A percentile compares a stretch with the other conserved stretches of the same genome.
Conservation (phyloP, 2,113 vertebrate species). For the Myiopsitta monachus region DNA sequence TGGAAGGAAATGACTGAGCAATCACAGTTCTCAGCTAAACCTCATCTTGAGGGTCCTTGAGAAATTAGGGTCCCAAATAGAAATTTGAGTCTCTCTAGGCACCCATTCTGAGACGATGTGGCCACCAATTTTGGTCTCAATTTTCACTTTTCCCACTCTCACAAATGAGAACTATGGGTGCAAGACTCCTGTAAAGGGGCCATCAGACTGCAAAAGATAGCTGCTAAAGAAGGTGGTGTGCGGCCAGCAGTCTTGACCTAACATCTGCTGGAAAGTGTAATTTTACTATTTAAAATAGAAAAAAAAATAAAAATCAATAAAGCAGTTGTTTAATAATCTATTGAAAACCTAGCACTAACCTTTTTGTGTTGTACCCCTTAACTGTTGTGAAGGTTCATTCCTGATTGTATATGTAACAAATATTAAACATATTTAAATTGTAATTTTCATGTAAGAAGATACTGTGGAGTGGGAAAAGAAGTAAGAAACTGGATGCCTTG, state of each 20-base stretch:
- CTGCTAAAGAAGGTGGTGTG: neutral
- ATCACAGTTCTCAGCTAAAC: neutral
- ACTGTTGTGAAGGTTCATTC: neutral
- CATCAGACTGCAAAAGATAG: neutral
- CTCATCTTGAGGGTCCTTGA: neutral
- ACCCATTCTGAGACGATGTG: neutral
- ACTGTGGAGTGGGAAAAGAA: neutral
- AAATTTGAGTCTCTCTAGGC: neutral
- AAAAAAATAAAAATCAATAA: neutral
- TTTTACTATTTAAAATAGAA: neutral
- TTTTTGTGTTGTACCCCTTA: neutral
- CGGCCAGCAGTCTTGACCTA: neutral
- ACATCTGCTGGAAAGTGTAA: neutral
- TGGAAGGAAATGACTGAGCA: neutral
- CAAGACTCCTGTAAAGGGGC: neutral
- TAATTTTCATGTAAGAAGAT: constrained; percentile 4
- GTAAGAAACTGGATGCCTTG: neutral
- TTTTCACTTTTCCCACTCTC: neutral
- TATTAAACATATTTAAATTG: neutral
- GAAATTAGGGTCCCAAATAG: neutral
- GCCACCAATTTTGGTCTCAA: neutral
- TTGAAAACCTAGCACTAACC: neutral
- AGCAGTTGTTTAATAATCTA: neutral
- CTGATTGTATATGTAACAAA: neutral
- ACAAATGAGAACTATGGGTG: neutral